Conservation (phyloP, 2,888 invertebrate genomes). For the Brenthis ino region DNA sequence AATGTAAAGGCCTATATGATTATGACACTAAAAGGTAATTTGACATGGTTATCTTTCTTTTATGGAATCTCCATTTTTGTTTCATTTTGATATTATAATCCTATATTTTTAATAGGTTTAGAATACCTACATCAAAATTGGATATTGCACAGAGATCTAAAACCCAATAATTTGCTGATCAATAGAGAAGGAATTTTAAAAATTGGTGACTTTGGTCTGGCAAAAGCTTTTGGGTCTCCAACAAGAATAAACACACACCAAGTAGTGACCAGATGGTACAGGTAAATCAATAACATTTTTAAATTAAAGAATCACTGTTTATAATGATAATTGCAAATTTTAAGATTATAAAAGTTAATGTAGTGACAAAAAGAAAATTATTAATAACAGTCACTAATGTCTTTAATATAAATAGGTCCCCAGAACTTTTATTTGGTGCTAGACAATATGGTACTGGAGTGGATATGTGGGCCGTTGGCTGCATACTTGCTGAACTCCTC, state of each 20-base stretch:
- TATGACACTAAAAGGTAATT: conserved; percentile 92
- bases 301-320: too few relatives aligned
- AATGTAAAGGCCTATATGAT: conserved; percentile 98
- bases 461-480: conserved; percentile 99
- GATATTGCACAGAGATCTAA: conserved; percentile 98
- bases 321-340: too few relatives aligned
- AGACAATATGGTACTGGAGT: conserved; percentile 97
- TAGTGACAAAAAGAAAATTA: background rate
- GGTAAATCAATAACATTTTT: conserved; percentile 64
- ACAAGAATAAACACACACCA: conserved; percentile 98
- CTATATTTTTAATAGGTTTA: conserved; percentile 80
- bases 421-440: conserved; percentile 97
- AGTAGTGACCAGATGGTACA: conserved; percentile 97
- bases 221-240: conserved; percentile 98
- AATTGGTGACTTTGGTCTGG: conserved; percentile 99
- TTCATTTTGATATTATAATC: background rate
- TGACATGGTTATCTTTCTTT: background rate
- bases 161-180: conserved; percentile 98
- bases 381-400: background rate
- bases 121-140: conserved; percentile 97
- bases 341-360: too few relatives aligned
- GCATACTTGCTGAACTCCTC: conserved; percentile 96
- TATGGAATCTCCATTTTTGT: background rate
- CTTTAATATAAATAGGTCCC: conserved; percentile 80
- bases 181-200: conserved; percentile 96